These are phyloP conservation scores for Cyanoderma ruficeps DNA, from an alignment of 2,113 vertebrate genomes.

Conservation along the genomic window DNA sequence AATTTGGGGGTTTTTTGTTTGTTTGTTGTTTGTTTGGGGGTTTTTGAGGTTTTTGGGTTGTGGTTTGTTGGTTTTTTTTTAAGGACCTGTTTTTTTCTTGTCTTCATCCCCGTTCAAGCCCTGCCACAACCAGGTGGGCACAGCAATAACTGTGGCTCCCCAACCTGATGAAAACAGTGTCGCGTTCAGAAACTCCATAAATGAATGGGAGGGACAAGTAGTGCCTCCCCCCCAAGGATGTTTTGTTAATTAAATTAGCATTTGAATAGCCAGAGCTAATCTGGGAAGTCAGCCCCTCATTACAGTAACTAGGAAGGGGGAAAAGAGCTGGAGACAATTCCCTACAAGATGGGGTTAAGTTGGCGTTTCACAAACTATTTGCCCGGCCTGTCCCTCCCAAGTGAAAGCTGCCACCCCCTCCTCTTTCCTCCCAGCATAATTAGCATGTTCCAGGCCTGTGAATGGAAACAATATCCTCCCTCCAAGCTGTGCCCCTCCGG, in stretches of 20 bases:
- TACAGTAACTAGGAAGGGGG: constrained; percentile 57
- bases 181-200: not conserved
- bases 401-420: constrained; percentile 26
- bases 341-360: constrained; percentile 62
- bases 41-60: too few relatives aligned
- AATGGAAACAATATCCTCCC: constrained; percentile 68
- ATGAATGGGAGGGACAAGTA: constrained; percentile 52
- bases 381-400: constrained; percentile 46
- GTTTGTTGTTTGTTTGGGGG: too few relatives aligned
- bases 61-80: not conserved
- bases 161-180: not conserved
- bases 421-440: constrained; percentile 24
- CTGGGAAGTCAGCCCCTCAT: constrained; percentile 64
- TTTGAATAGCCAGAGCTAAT: constrained; percentile 62
- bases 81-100: not conserved
- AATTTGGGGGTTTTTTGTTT: not conserved
- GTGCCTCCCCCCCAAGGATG: not conserved
- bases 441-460: constrained; percentile 38
- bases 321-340: constrained; percentile 46
- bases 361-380: constrained; percentile 45
- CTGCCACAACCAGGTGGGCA: not conserved
- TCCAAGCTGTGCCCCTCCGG: constrained; percentile 53
- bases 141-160: not conserved
- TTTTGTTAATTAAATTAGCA: constrained; percentile 70
- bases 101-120: not conserved